Base-by-base conservation (phyloP, 2,888 invertebrate species). In the Cecidostiba fungosa region DNA sequence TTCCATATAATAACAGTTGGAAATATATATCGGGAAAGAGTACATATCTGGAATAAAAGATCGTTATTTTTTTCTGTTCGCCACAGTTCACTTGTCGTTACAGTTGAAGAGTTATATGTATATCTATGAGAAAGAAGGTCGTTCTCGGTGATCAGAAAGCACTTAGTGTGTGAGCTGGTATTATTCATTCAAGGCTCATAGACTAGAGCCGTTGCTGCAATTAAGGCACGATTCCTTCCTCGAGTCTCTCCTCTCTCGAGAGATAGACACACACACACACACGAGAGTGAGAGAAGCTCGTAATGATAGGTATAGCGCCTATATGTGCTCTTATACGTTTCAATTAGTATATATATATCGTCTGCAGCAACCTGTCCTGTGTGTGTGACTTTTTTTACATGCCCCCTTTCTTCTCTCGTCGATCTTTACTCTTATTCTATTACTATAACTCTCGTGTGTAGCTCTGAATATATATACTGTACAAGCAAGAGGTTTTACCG, bases 111-210 rank as follows among this genome's bases (percentile, higher is more conserved):
- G 23, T 14, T 19, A 66, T 3, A 14, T 14, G 47, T 10, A 43
- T 36, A 3, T 36, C 6, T 32, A 23, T 43, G 36, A 66, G 70
- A 77, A 83, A 83, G 77, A 83, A 83, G 83, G 83, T 83, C 83
- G 83, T 43, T 50, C 36, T 3, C 74, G 76, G 70, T 47, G 78
- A 84, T 84, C 84, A 50, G 84, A 84, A 84, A 84, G 84, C 84
- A 84, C 84, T 84, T 84, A 74, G 62, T 14, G 66, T 5, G 14
- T 26, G 66, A 50, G 50, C 16, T 19, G 54, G 77, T 84, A 84
- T 79, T 79, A 84, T 84, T 84, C 79, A 66, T 74, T 84, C 73
- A 73, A 77, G 84, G 84, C 66, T 78, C 50, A 50, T 39, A 62
- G n/a, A n/a, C 19, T 10, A 43, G 12, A 39, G n/a, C 39, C 78